Base-by-base conservation (phyloP, 2,797 vertebrate species). In the Danio kyathit region DNA sequence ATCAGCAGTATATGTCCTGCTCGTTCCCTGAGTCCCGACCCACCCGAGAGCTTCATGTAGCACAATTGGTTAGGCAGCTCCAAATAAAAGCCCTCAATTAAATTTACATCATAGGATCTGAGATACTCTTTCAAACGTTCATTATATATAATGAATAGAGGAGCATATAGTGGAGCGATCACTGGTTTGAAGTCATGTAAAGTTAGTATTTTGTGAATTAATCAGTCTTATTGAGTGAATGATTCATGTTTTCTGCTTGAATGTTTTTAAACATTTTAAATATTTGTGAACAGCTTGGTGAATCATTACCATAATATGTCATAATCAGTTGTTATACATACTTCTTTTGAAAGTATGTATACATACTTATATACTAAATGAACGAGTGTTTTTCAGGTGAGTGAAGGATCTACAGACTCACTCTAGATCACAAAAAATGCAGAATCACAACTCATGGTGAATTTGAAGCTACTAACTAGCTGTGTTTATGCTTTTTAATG, bases 1-100 rank as follows among this genome's bases (percentile, higher is more conserved):
- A 87, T 87, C 86, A 87, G 86, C 82, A 87, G 69, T 85, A 29
- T 29, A 85, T 83, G 74, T 74, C 61, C 81, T 56, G 67, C 80
- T 83, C 76, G 0, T 79, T 84, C 54, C 46, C 73, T 82, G 57
- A 76, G 72, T 63, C 48, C 72, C 69, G 49, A 72, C 59, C 69
- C 78, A 67, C 72, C 74, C 76, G 9, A 75, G 69, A 74, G 79
- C 79, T 66, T 79, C 82, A 69, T 76, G 80, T 85, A 71, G 63
- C 72, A 75, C 82, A 66, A 48, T 60, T 74, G 72, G 56, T 49
- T 14, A 29, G 74, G 11, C 48, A 76, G 60, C 74, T 17, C 40
- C 57, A 48, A 75, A 75, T 75, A 60, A 51, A 56, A 75, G 21
- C 44, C 57, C 48, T 64, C 29, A 76, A 76, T 76, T 64, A 43